A percentile compares a stretch with the other conserved stretches of the same genome.
These are phyloP conservation scores for Lamprologus callipterus DNA, from an alignment of 2,113 vertebrate species.

Conservation along the genomic window DNA sequence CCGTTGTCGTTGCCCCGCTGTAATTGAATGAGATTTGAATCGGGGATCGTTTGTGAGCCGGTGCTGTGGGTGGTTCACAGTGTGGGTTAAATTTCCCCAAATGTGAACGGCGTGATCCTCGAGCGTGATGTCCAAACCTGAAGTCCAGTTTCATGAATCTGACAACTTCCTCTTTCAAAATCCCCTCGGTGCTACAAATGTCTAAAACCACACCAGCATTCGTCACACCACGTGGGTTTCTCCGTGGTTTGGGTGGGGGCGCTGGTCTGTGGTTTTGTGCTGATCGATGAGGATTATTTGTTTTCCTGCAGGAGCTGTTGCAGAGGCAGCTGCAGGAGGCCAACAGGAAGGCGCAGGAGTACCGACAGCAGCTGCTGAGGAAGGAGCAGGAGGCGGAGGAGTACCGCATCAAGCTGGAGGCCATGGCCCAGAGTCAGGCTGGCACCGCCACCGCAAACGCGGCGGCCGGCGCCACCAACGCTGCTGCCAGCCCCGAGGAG, in stretches of 20 bases:
- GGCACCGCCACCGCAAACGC: neutral
- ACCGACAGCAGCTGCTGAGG: conserved; percentile 76
- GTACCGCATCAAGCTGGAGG: conserved; percentile 78
- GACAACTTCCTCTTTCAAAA: neutral
- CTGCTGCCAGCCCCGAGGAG: conserved; percentile 44
- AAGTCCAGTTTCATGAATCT: neutral
- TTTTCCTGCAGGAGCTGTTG: conserved; percentile 58
- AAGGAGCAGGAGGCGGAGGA: conserved; percentile 85
- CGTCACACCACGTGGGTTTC: neutral
- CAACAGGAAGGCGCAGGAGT: conserved; percentile 79
- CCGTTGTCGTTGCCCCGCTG: neutral
- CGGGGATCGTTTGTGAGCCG: neutral
- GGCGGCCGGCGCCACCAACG: neutral
- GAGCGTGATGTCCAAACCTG: neutral
- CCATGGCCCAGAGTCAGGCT: conserved; percentile 71
- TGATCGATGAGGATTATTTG: neutral
- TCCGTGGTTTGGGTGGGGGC: neutral
- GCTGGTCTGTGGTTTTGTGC: neutral
- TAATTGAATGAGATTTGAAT: neutral
- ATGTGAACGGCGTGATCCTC: neutral
- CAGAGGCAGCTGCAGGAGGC: conserved; percentile 81
- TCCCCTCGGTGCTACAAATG: neutral
- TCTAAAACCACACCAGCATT: neutral
- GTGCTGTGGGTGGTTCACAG: neutral
- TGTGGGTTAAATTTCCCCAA: neutral